These are phyloP conservation scores for Mythimna albipuncta DNA, from an alignment of 2,888 invertebrate species.

Conservation along the genomic window DNA sequence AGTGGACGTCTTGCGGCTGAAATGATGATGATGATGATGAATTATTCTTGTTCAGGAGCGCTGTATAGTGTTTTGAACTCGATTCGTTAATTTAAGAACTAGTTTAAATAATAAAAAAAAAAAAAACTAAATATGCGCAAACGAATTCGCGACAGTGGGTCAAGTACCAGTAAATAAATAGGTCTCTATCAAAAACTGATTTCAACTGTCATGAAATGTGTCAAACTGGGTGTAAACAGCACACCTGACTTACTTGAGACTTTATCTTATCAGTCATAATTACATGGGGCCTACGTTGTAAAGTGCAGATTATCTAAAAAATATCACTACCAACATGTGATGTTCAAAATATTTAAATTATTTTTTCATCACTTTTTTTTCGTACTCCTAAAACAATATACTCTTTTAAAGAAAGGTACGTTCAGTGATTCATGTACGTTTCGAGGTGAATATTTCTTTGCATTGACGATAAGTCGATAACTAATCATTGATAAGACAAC, in stretches of 20 bases:
- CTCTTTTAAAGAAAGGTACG: constrained; percentile 8
- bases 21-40: too few relatives aligned
- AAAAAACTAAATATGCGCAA: too few relatives aligned
- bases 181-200: constrained; percentile 17
- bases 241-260: constrained; percentile 51
- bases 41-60: too few relatives aligned
- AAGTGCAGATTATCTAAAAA: constrained; percentile 52
- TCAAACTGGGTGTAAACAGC: constrained; percentile 38
- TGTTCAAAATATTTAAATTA: constrained; percentile 42
- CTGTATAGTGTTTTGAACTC: too few relatives aligned
- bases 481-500: constrained; percentile 88
- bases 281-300: constrained; percentile 49
- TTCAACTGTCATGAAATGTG: constrained; percentile 33
- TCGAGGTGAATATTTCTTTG: constrained; percentile 82
- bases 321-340: constrained; percentile 33
- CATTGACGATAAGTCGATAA: constrained; percentile 85
- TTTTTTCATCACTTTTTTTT: not conserved
- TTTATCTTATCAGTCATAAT: constrained; percentile 65
- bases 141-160: too few relatives aligned
- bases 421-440: constrained; percentile 70
- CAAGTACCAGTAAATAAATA: not conserved
- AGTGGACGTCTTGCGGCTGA: too few relatives aligned
- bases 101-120: too few relatives aligned
- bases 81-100: too few relatives aligned
- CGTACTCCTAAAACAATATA: constrained; percentile 3